Evolutionary conservation across 2,888 invertebrate genomes (phyloP).

Genomic region (Operophtera brumata): DNA sequence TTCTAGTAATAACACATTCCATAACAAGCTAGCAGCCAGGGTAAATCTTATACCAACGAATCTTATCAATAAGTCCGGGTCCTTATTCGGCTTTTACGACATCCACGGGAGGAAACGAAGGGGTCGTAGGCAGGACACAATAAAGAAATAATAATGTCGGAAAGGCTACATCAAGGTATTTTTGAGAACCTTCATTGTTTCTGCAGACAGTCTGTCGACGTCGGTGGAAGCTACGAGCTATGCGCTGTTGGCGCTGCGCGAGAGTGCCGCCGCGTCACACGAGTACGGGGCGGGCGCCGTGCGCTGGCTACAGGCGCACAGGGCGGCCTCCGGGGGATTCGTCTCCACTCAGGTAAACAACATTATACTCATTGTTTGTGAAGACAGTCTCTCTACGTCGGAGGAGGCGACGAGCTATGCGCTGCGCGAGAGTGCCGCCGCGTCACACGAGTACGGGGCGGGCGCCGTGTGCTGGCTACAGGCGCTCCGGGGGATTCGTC

Average conservation of each 20-base stretch:
- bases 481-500: conserved; percentile 85
- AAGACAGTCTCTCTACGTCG: conserved; percentile 80
- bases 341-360: conserved; percentile 85
- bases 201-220: conserved; percentile 78
- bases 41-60: too few relatives aligned
- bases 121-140: too few relatives aligned
- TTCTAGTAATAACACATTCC: too few relatives aligned
- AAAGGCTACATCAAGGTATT: too few relatives aligned
- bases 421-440: conserved; percentile 53
- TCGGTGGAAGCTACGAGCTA: conserved; percentile 86
- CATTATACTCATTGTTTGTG: conserved; percentile 6
- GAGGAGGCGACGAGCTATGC: conserved; percentile 86
- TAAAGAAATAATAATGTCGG: too few relatives aligned
- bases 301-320: conserved; percentile 86
- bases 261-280: conserved; percentile 60
- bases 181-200: background rate
- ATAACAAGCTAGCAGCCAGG: too few relatives aligned
- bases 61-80: too few relatives aligned
- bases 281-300: conserved; percentile 80
- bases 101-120: too few relatives aligned
- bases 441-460: conserved; percentile 71
- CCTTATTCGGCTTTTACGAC: too few relatives aligned
- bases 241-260: conserved; percentile 78
- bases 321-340: conserved; percentile 86
- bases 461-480: conserved; percentile 87